Evolutionary conservation across 1,140 invertebrate genomes (phyloP), one percentile per base, ranked within the genome.

Genomic region (Zaprionus lachaisei): DNA sequence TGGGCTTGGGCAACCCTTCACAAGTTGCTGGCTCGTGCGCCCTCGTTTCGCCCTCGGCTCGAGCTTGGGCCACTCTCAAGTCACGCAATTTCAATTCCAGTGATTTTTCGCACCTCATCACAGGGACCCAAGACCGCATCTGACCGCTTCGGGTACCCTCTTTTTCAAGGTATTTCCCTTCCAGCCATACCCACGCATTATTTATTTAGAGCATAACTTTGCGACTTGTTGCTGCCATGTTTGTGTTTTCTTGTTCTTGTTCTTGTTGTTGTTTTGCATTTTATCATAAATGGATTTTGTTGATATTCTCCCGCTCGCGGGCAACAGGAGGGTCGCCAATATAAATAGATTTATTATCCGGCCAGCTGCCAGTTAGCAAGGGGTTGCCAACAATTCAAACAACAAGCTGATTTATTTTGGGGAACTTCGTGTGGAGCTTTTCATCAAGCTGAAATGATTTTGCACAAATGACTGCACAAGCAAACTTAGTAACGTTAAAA

Each of bases 21-120:
- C 54, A 49, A 24, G 28, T 9, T 20, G 26, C 15, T 26, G 12
- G 1, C 31, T 64, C 22, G 17, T 24, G 37, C 14, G n/a, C 17
- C 24, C 41, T 47, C 7, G 44, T 14, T 54, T 49, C 5, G 63
- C 65, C 56, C 69, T 41, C 26, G 72, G 71, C 38, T 69, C 37
- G 20, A 51, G 49, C 28, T 54, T 47, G 47, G 7, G 58, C 72
- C 44, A 28, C 57, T 31, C 26, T 44, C 37, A 58, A 54, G 70
- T 62, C 55, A 79, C 65, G 34, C 57, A 67, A 54, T 71, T 72
- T 74, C 69, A 73, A 83, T 83, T 87, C 34, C 54, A 65, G 62
- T 77, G 72, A 87, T 74, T 86, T 84, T 79, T 87, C 80, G 77
- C 83, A 89, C 80, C 83, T 87, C 78, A 81, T 72, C 72, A 68